A percentile compares a stretch with the other conserved stretches of the same genome.
Evolutionary conservation across 1,140 invertebrate genomes (phyloP).

Genomic region (Tetragonula clypearis): DNA sequence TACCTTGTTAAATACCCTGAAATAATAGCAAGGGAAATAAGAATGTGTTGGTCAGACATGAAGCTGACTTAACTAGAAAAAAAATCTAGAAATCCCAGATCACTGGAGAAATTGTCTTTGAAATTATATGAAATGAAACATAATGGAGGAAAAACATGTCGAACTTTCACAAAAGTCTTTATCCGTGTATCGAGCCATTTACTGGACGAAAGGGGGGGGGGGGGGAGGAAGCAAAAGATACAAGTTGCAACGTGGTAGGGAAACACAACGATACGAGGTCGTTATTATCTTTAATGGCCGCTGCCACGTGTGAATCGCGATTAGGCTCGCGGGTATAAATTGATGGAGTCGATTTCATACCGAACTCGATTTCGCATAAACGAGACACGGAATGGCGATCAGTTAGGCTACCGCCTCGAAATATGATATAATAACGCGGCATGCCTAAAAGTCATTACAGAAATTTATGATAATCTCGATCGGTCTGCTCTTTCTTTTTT

Average conservation of each 20-base stretch:
- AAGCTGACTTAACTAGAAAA: neutral
- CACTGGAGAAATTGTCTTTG: neutral
- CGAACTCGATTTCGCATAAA: conserved; percentile 27
- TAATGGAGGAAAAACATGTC: neutral
- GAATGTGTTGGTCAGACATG: neutral
- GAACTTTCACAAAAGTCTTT: neutral
- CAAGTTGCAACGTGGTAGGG: neutral
- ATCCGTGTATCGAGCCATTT: neutral
- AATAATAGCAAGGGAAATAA: neutral
- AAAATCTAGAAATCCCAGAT: neutral
- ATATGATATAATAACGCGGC: conserved; percentile 40
- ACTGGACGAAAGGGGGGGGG: no score
- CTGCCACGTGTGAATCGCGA: conserved; percentile 41
- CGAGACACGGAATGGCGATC: conserved; percentile 23
- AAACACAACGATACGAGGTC: conserved; percentile 9
- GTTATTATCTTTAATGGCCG: conserved; percentile 37
- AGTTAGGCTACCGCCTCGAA: neutral
- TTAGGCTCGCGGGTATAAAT: conserved; percentile 30
- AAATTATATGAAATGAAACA: neutral
- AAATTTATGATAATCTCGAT: conserved; percentile 5
- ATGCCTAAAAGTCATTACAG: conserved; percentile 31
- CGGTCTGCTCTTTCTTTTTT: neutral
- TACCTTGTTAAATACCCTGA: no score
- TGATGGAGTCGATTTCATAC: conserved; percentile 16
- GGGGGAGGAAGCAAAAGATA: neutral